Evolutionary conservation across 1,140 invertebrate species (phyloP).

Genomic region (Drosophila arawakana): DNA sequence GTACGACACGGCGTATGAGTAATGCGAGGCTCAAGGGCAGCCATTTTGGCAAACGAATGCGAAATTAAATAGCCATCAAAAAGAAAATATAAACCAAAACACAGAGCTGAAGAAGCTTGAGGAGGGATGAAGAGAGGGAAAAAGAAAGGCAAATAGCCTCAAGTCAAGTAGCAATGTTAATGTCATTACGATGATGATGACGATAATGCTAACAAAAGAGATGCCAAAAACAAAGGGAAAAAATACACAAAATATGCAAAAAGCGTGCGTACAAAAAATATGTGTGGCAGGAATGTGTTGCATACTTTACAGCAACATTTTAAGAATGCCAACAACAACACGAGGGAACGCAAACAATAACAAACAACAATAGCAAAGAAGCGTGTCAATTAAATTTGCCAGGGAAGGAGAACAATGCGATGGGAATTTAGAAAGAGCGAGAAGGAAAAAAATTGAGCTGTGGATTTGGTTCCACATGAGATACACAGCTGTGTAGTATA

Average conservation of each 20-base stretch:
- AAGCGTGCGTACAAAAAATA: constrained; percentile 38
- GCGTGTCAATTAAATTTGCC: constrained; percentile 53
- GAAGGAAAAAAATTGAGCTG: neutral
- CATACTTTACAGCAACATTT: constrained; percentile 62
- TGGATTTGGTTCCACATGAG: constrained; percentile 12
- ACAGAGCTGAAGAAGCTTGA: neutral
- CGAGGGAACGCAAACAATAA: constrained; percentile 27
- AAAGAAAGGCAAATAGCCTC: constrained; percentile 4
- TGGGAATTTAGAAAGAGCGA: neutral
- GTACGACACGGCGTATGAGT: constrained; percentile 54
- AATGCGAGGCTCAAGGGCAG: constrained; percentile 67
- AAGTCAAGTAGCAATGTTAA: constrained; percentile 15
- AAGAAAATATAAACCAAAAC: neutral
- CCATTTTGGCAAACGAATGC: constrained; percentile 62
- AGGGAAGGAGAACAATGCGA: neutral
- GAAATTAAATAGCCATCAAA: constrained; percentile 61
- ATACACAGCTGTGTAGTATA: neutral
- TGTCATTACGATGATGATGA: constrained; percentile 28
- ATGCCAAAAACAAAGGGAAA: constrained; percentile 6
- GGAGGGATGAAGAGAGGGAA: constrained; percentile 1
- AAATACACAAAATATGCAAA: constrained; percentile 39
- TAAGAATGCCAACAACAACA: constrained; percentile 39
- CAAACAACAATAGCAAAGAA: constrained; percentile 38
- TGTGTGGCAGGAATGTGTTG: constrained; percentile 57
- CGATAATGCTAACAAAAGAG: constrained; percentile 8